Conservation (phyloP, 2,888 invertebrate species). For the Leuctra nigra region DNA sequence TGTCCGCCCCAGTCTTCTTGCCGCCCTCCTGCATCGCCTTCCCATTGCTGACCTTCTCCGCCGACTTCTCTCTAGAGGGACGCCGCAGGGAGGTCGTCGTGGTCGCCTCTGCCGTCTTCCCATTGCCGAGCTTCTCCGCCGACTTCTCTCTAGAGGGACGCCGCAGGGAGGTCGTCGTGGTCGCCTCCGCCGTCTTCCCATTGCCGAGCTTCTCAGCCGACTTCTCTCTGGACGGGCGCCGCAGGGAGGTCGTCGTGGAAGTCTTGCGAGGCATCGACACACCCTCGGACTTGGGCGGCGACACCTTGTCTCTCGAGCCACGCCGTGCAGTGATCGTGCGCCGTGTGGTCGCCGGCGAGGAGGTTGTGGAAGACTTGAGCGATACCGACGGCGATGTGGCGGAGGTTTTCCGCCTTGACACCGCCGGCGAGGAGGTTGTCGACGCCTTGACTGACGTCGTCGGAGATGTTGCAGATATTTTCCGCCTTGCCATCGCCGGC, state of each 20-base stretch:
- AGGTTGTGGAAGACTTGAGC: background rate
- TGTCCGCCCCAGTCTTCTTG: background rate
- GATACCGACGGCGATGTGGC: background rate
- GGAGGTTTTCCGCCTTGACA: conserved; percentile 2
- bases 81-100: background rate
- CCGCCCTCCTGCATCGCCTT: background rate
- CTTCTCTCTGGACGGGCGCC: conserved; percentile 26
- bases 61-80: background rate
- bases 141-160: background rate
- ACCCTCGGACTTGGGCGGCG: too few species aligned
- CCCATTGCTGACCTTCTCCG: too few species aligned
- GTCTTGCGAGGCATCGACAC: conserved; percentile 1
- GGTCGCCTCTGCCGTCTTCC: background rate
- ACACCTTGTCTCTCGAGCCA: background rate
- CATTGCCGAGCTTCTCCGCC: too few species aligned
- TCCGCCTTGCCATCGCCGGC: background rate
- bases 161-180: background rate
- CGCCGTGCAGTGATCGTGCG: background rate
- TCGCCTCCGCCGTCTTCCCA: conserved; percentile 31
- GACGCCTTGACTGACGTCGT: conserved; percentile 1
- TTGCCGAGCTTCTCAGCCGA: too few species aligned
- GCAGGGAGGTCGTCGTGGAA: conserved; percentile 24
- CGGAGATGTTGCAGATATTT: background rate
- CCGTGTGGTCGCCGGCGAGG: background rate
- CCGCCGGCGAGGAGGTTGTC: background rate